Evolutionary conservation across 2,113 vertebrate genomes (phyloP), one percentile per base, ranked within the genome.

Genomic region (Carassius auratus): DNA sequence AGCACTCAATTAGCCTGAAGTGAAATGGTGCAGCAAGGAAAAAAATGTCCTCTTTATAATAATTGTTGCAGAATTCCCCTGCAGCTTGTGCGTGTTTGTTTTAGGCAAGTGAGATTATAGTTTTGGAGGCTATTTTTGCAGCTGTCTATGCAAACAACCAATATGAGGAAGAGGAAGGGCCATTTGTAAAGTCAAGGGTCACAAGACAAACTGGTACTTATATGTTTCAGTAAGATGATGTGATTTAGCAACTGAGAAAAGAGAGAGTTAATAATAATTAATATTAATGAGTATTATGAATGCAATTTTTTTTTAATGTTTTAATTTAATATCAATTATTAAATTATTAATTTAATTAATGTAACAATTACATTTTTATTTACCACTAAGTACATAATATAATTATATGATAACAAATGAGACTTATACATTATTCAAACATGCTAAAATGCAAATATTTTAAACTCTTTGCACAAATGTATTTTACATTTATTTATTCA

Each of bases 31-130:
- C 55, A 76, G 33, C 42, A 83, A 73, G 59, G 57, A 82, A 83
- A 69, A 30, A 33, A 50, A 88, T 88, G 89, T 52, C 86, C 73
- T 84, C 82, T 68, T 92, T 92, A 93, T 91, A 90, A 92, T 94
- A 94, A 92, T 92, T 93, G 90, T 93, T 94, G 90, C 92, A 91
- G 93, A 93, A 91, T 92, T 90, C 85, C 92, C 92, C 88, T 55
- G 87, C 86, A 90, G 89, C 90, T 90, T 89, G 91, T 93, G 93
- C 92, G 89, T 88, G 90, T 93, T 92, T 91, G 84, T 92, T 92
- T 92, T 89, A 89, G 87, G 64, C 57, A 90, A 90, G 79, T 78
- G 64, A 38, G 83, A 83, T 91, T 92, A 90, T 89, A 59, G 23
- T 30, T 89, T 91, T 91, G 64, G 87, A 84, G 90, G 92, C 86